Evolutionary conservation across 64 coral and sea anemone genomes (phyloP).

Genomic region (Exaiptasia diaphana): DNA sequence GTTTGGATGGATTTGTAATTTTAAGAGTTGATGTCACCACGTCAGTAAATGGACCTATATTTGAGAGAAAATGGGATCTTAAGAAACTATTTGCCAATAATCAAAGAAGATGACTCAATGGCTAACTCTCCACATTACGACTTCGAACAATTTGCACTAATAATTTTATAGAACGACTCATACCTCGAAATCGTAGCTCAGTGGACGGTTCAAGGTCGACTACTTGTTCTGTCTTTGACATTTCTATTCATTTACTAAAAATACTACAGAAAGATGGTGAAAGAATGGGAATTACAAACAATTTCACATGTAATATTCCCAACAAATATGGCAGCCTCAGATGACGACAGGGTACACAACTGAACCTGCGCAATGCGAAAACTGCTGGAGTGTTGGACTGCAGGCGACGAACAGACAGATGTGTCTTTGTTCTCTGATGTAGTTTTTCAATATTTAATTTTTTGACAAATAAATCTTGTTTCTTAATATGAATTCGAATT

Average conservation of each 20-base stretch:
- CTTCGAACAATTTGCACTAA: too few relatives aligned
- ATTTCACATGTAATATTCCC: constrained; percentile 10
- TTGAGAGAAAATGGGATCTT: constrained; percentile 4
- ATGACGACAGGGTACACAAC: constrained; percentile 52
- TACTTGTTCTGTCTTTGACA: constrained; percentile 89
- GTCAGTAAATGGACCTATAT: constrained; percentile 85
- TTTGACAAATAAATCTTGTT: background rate
- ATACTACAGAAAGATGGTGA: background rate
- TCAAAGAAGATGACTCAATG: too few relatives aligned
- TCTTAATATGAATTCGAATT: too few relatives aligned
- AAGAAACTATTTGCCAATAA: constrained; percentile 1
- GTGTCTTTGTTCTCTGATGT: background rate
- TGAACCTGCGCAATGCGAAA: constrained; percentile 23
- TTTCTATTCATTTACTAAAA: constrained; percentile 75
- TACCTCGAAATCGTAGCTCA: constrained; percentile 90
- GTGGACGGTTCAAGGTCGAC: constrained; percentile 80
- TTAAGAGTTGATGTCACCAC: constrained; percentile 83
- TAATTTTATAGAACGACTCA: too few relatives aligned
- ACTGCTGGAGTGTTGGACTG: background rate
- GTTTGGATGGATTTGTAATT: constrained; percentile 89
- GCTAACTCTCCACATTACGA: too few relatives aligned
- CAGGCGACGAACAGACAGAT: background rate
- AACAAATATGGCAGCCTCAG: constrained; percentile 86
- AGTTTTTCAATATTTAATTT: background rate
- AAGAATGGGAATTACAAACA: constrained; percentile 34